These are phyloP conservation scores for Ardeotis arabs DNA, from an alignment of 2,113 vertebrate species.

Conservation along the genomic window DNA sequence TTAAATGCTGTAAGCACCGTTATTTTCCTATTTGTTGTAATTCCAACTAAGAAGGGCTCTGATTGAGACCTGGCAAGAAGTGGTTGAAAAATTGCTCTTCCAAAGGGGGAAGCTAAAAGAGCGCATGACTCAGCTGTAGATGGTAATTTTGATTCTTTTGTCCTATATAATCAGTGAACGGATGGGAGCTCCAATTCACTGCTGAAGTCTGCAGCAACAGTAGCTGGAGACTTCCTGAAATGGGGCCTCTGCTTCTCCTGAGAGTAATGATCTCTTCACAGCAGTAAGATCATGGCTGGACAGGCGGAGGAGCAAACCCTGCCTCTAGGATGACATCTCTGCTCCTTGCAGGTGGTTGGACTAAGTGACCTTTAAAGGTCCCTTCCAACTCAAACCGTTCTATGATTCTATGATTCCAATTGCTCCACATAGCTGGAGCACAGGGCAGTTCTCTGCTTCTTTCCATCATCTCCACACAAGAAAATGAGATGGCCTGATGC, in stretches of 20 bases:
- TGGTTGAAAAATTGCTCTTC: slow-evolving; percentile 58
- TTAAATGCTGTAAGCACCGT: slow-evolving; percentile 56
- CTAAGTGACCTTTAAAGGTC: neutral
- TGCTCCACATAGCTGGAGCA: neutral
- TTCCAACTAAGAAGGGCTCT: slow-evolving; percentile 62
- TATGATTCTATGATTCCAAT: neutral
- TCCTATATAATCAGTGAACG: slow-evolving; percentile 16
- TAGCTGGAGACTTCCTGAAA: slow-evolving; percentile 5
- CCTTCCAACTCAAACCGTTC: neutral
- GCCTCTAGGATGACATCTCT: neutral
- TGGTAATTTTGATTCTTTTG: slow-evolving; percentile 57
- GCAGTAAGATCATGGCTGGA: neutral
- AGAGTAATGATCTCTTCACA: neutral
- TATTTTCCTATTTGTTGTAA: slow-evolving; percentile 71
- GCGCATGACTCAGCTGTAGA: slow-evolving; percentile 31
- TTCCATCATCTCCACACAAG: neutral
- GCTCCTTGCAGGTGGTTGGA: neutral
- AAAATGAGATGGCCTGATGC: neutral
- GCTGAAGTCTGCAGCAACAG: neutral
- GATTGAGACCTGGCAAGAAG: slow-evolving; percentile 67
- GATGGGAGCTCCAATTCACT: neutral
- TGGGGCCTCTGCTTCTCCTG: neutral
- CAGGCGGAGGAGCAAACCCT: neutral
- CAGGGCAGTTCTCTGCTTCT: neutral
- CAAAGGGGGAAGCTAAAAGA: slow-evolving; percentile 32